Evolutionary conservation across 2,113 vertebrate genomes (phyloP).

Genomic region (Aptenodytes forsteri): DNA sequence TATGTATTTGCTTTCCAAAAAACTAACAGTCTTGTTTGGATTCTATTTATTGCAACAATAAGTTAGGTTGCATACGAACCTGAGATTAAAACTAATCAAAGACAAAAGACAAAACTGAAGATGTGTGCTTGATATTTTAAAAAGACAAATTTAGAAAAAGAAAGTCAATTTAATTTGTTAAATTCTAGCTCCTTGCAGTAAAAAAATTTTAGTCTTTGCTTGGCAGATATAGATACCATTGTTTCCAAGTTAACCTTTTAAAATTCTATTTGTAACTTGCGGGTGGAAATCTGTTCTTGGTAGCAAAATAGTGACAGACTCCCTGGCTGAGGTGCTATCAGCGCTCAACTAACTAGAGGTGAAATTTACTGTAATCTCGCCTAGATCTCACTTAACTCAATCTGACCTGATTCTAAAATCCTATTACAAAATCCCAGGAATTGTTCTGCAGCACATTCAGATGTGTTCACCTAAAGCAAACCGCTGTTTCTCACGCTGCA

Average conservation of each 20-base stretch:
- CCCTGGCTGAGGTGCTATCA: background rate
- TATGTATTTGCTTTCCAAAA: background rate
- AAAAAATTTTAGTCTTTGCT: background rate
- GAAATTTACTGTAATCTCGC: background rate
- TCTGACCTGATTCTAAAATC: background rate
- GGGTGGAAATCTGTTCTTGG: background rate
- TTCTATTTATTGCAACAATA: background rate
- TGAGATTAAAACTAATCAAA: background rate
- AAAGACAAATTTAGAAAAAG: background rate
- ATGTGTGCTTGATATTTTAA: background rate
- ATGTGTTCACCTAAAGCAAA: background rate
- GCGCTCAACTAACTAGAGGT: background rate
- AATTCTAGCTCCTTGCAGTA: background rate
- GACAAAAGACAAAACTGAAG: background rate
- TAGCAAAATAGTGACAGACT: background rate
- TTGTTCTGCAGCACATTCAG: background rate
- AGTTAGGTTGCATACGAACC: background rate
- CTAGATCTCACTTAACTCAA: background rate
- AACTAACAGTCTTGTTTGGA: background rate
- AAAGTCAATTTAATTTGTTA: background rate
- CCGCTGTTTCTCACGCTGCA: accelerated
- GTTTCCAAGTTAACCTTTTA: background rate
- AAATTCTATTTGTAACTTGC: background rate
- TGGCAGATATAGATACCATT: background rate
- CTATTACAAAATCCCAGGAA: background rate